phyloP scores from a whole-genome alignment of 2,888 invertebrate genomes.

The Stenotaenia linearis region DNA sequence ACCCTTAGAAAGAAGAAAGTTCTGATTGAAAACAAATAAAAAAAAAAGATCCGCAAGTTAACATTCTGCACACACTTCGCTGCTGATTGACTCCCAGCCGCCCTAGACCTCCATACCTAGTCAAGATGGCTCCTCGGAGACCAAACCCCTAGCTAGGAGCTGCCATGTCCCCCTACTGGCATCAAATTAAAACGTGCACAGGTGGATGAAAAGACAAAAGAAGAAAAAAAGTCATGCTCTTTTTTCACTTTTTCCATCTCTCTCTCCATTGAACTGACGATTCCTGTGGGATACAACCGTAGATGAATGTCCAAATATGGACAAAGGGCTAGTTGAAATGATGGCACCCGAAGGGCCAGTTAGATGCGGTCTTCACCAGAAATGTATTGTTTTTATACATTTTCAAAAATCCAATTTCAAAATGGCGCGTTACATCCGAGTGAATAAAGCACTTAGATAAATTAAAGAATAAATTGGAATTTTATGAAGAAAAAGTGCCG shows the following conservation, averaged over 20 bases:
- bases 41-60: background rate
- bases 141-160: background rate
- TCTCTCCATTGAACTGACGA: background rate
- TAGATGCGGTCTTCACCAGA: background rate
- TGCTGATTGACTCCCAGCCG: slow-evolving; percentile 16
- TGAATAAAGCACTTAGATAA: background rate
- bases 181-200: slow-evolving; percentile 26
- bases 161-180: slow-evolving; percentile 13
- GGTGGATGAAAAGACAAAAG: slow-evolving; percentile 26
- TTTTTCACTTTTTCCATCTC: background rate
- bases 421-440: background rate
- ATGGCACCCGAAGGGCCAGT: slow-evolving; percentile 10
- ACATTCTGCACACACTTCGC: slow-evolving; percentile 14
- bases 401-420: slow-evolving; percentile 15
- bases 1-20: background rate
- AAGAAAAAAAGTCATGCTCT: background rate
- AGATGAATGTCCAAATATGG: slow-evolving; percentile 18
- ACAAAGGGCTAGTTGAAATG: background rate
- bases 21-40: slow-evolving; percentile 7
- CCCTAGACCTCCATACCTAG: slow-evolving; percentile 7
- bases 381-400: slow-evolving; percentile 5
- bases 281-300: background rate
- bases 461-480: background rate
- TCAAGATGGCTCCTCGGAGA: slow-evolving; percentile 3
- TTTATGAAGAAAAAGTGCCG: background rate